These are phyloP conservation scores for Drosophila birchii DNA, from an alignment of 2,888 invertebrate genomes.

Conservation along the genomic window DNA sequence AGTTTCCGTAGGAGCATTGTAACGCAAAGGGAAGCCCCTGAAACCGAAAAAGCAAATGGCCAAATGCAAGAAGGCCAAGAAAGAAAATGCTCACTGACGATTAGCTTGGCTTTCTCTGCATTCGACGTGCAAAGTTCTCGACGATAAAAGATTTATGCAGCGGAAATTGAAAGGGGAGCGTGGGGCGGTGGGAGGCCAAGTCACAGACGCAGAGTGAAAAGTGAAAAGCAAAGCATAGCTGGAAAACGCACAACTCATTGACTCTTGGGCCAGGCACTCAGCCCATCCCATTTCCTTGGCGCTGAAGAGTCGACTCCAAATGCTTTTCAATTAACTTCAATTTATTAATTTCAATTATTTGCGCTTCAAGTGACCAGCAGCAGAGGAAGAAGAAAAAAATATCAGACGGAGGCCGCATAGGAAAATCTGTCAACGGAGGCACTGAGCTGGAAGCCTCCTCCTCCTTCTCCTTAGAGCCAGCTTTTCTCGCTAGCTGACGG, in stretches of 20 bases:
- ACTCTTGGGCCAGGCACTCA: constrained; percentile 25
- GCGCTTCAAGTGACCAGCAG: constrained; percentile 68
- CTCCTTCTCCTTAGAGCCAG: not conserved
- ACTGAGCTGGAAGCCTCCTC: constrained; percentile 34
- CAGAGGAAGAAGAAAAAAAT: constrained; percentile 13
- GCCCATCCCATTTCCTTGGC: constrained; percentile 32
- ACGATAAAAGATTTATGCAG: constrained; percentile 70
- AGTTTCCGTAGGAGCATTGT: constrained; percentile 9
- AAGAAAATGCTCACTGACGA: constrained; percentile 66
- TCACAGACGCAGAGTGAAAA: constrained; percentile 31
- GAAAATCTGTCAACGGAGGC: constrained; percentile 46
- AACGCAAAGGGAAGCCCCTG: constrained; percentile 2
- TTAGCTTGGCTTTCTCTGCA: constrained; percentile 54
- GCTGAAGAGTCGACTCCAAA: constrained; percentile 37
- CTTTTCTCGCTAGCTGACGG: not conserved
- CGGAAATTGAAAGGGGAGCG: constrained; percentile 66
- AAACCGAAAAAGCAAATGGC: constrained; percentile 26
- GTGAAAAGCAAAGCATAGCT: constrained; percentile 34
- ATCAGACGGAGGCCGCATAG: not conserved
- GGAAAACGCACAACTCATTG: constrained; percentile 59
- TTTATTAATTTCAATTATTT: constrained; percentile 78
- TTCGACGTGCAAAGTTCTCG: constrained; percentile 43
- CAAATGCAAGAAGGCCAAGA: constrained; percentile 48
- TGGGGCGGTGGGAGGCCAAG: constrained; percentile 22
- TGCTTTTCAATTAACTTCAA: constrained; percentile 77